Evolutionary conservation across 2,888 invertebrate species (phyloP), one percentile per base, ranked within the genome.

Genomic region (Cephus sareptanus): DNA sequence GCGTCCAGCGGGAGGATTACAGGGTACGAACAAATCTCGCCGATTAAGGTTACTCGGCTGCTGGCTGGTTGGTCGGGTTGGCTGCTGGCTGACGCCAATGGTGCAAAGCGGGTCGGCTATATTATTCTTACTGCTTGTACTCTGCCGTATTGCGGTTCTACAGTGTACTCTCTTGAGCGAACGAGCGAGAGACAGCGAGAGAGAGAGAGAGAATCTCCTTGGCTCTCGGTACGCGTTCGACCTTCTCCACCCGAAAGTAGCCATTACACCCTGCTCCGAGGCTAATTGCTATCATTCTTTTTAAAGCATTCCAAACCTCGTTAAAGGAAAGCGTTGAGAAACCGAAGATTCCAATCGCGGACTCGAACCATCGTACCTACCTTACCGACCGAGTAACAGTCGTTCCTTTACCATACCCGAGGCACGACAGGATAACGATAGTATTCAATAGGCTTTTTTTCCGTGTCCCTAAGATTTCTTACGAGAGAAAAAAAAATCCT

Each of bases 41-140:
- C 34, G 71, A 34, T 71, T 71, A 71, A 71, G 71, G 71, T 71
- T 71, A 71, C 71, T 15, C 84, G 85, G 84, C 79, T 84, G 85
- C 82, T 80, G 83, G 82, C 82, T 82, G 85, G 87, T 79, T 84
- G 85, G 86, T 85, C 85, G 84, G 85, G 85, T 85, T 85, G 85
- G 84, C 79, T 85, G 84, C 79, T 80, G 83, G 82, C 82, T 82
- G 85, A 87, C 86, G 85, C 84, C 84, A 84, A 87, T 85, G 82
- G 85, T 85, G 83, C 84, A 83, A 87, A 87, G 84, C 87, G 83
- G 87, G 84, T 86, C 85, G 85, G 30, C 81, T 81, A 81, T 85
- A 85, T 87, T 87, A 88, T 87, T 85, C 83, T 85, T 82, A 79
- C 81, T 81, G 78, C 80, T 56, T 9, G 71, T 71, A 31, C 34